Base-by-base conservation (phyloP, 2,888 invertebrate species). In the Mamestra brassicae region DNA sequence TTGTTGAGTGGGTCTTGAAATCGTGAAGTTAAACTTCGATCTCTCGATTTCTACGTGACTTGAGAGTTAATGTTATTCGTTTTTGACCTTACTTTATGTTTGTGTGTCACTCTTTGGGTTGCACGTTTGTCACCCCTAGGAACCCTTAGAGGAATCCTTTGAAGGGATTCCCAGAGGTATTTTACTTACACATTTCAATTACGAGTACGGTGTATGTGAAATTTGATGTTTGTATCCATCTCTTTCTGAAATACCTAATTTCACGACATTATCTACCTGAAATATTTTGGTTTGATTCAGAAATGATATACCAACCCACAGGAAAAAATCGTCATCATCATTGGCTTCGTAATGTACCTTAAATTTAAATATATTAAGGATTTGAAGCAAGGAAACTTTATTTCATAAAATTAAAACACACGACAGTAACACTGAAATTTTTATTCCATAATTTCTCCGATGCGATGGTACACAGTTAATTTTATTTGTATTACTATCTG, bases 31-130 rank as follows among this genome's bases (percentile, higher is more conserved):
- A 78, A 81, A 88, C 76, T 90, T 83, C 75, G 80, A 88, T 86
- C 80, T 85, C 70, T 58, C 57, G 80, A 85, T 86, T 80, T 80
- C 52, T 82, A 89, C 89, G 90, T 90, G 90, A 88, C 84, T 78
- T 78, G 88, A 60, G 71, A 80, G 38, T 54, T 77, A 84, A 88
- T 71, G 64, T 60, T 76, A 50, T 78, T 58, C 52, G 54, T 69
- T 75, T 69, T 65, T 42, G 54, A 65, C 54, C 70, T 42, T 57
- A 67, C 34, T 84, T 71, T 67, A 66, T 55, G 55, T 75, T 67
- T 62, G 65, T 45, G 36, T 74, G 54, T 70, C 58, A 55, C 50
- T 69, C 17, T 36, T 60, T 50, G 26, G 26, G 50, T 55, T 36
- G 42, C 50, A 80, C 57, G 62, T 63, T 45, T n/a, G 11, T 62